Conservation (phyloP, 2,888 invertebrate genomes). For the Catonia carolina region DNA sequence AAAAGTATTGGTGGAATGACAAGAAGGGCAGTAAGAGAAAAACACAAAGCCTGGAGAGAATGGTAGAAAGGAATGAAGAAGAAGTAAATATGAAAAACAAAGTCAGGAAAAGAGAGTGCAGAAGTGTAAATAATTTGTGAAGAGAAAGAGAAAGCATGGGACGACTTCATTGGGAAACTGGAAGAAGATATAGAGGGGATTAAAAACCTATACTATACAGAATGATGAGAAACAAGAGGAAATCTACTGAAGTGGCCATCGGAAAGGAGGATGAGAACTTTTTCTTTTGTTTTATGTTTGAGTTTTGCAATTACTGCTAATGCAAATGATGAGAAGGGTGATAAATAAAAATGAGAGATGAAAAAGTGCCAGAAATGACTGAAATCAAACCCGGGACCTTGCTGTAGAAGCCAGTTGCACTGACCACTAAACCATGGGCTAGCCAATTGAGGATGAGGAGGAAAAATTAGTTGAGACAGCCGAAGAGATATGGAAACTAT, state of each 20-base stretch:
- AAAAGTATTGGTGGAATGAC: neutral
- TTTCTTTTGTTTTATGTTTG: no score
- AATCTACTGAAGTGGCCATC: neutral
- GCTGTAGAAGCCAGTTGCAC: no score
- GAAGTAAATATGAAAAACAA: neutral
- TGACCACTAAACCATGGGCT: no score
- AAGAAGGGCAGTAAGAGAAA: neutral
- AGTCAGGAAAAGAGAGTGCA: neutral
- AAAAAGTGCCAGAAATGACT: no score
- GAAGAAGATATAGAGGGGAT: neutral
- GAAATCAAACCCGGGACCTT: no score
- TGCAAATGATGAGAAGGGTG: no score
- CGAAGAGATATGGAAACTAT: no score
- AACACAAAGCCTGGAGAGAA: neutral
- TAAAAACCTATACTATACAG: neutral
- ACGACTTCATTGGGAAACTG: neutral
- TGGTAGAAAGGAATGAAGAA: neutral
- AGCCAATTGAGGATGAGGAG: no score
- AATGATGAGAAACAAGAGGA: neutral
- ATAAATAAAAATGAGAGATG: no score
- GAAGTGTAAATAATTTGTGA: neutral
- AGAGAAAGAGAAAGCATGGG: neutral
- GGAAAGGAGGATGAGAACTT: neutral
- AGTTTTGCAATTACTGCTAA: no score
- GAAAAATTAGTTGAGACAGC: no score